A percentile compares a stretch with the other conserved stretches of the same genome.
Evolutionary conservation across 2,888 invertebrate genomes (phyloP).

Genomic region (Ophion slaviceki): DNA sequence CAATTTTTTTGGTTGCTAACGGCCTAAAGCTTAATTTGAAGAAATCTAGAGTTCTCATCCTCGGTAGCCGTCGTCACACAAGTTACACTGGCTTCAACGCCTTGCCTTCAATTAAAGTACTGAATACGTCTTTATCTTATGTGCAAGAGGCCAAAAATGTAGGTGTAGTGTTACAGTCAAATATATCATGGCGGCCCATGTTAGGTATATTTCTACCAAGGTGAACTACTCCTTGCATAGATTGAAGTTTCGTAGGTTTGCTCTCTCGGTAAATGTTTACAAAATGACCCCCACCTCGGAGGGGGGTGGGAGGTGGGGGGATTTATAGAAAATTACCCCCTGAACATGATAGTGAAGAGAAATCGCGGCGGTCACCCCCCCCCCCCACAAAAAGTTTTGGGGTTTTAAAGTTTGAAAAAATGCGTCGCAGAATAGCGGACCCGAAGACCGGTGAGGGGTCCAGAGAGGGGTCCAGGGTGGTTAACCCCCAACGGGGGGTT

Average conservation of each 20-base stretch:
- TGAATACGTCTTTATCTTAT: neutral
- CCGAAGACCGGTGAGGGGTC: too few species aligned
- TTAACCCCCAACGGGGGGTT: too few species aligned
- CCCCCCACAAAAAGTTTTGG: too few species aligned
- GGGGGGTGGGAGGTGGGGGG: too few species aligned
- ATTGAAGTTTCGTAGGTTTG: neutral
- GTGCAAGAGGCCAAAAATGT: neutral
- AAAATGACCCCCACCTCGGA: too few species aligned
- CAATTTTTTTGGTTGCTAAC: neutral
- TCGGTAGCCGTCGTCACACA: neutral
- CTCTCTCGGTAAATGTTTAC: neutral
- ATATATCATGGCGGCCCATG: slow-evolving; percentile 7
- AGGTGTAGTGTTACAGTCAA: neutral
- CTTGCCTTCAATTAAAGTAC: neutral
- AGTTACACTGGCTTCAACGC: neutral
- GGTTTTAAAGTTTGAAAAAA: too few species aligned
- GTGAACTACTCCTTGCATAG: neutral
- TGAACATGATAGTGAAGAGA: too few species aligned
- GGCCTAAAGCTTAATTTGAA: neutral
- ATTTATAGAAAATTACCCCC: too few species aligned
- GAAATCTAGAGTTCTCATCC: slow-evolving; percentile 3
- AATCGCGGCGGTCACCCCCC: too few species aligned
- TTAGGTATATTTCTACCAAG: neutral
- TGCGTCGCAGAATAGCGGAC: too few species aligned
- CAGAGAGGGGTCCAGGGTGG: too few species aligned